These are phyloP conservation scores for Phengaris arion DNA, from an alignment of 2,888 invertebrate genomes.

Conservation along the genomic window DNA sequence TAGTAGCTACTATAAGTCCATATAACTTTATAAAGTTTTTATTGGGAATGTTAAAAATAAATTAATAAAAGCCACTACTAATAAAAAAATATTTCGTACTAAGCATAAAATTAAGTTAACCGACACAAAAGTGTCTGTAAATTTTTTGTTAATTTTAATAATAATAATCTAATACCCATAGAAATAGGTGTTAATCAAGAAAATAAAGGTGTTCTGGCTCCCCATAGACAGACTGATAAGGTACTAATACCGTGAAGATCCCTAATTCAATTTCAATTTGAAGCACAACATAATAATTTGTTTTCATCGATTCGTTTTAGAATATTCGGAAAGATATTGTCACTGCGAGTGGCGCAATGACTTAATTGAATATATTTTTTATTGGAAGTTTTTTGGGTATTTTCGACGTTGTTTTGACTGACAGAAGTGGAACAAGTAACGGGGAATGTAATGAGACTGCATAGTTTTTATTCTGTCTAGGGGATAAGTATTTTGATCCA, in stretches of 20 bases:
- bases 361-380: constrained; percentile 71
- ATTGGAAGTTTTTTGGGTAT: constrained; percentile 53
- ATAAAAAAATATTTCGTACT: too few relatives aligned
- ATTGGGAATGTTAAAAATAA: too few relatives aligned
- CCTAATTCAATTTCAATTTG: constrained; percentile 76
- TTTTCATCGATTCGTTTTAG: constrained; percentile 65
- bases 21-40: too few relatives aligned
- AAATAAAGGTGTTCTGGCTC: constrained; percentile 62
- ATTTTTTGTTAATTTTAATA: constrained; percentile 27
- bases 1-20: too few relatives aligned
- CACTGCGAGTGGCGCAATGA: constrained; percentile 53
- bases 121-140: background rate
- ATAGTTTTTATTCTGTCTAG: constrained; percentile 7
- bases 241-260: constrained; percentile 66
- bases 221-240: constrained; percentile 74
- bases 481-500: background rate
- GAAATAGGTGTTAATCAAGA: constrained; percentile 69
- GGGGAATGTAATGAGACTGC: constrained; percentile 36
- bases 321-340: constrained; percentile 60
- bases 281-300: constrained; percentile 63
- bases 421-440: constrained; percentile 43
- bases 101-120: background rate
- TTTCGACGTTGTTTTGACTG: constrained; percentile 42
- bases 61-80: too few relatives aligned
- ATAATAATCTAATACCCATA: constrained; percentile 58